These are phyloP conservation scores for Papilio helenus DNA, from an alignment of 1,140 invertebrate genomes.

Conservation along the genomic window DNA sequence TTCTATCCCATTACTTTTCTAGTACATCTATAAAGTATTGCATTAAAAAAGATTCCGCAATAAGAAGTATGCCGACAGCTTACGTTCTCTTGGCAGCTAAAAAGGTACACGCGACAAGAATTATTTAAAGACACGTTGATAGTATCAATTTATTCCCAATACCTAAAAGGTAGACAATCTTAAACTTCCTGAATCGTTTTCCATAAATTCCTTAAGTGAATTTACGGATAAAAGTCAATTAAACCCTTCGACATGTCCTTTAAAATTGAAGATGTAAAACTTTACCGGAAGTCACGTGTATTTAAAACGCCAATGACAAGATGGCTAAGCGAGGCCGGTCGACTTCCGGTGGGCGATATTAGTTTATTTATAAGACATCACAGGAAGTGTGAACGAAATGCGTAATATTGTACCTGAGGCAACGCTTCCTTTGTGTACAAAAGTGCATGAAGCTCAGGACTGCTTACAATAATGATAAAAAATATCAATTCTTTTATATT, in stretches of 20 bases:
- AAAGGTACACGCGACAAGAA: neutral
- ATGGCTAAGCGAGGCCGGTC: conserved; percentile 55
- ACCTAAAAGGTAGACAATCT: neutral
- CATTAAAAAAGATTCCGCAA: neutral
- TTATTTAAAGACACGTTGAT: no score
- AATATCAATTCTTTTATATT: neutral
- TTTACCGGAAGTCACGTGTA: neutral
- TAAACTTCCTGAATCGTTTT: conserved; percentile 3
- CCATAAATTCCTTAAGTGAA: neutral
- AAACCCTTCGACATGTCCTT: conserved; percentile 12
- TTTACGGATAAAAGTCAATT: conserved; percentile 20
- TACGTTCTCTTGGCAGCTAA: neutral
- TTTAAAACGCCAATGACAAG: conserved; percentile 41
- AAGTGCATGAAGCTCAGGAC: conserved; percentile 4
- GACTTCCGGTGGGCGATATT: conserved; percentile 64
- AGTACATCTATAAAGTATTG: neutral
- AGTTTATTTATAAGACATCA: conserved; percentile 63
- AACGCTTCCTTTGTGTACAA: conserved; percentile 53
- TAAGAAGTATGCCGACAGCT: neutral
- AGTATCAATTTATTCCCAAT: neutral
- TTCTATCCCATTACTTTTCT: neutral
- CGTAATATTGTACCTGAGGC: conserved; percentile 52
- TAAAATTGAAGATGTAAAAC: conserved; percentile 1
- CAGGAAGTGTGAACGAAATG: conserved; percentile 58
- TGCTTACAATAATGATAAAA: neutral